Percentiles rank a stretch among this genome's conserved stretches.
phyloP scores from a whole-genome alignment of 2,888 invertebrate species.

The Acanthosepion esculentum region DNA sequence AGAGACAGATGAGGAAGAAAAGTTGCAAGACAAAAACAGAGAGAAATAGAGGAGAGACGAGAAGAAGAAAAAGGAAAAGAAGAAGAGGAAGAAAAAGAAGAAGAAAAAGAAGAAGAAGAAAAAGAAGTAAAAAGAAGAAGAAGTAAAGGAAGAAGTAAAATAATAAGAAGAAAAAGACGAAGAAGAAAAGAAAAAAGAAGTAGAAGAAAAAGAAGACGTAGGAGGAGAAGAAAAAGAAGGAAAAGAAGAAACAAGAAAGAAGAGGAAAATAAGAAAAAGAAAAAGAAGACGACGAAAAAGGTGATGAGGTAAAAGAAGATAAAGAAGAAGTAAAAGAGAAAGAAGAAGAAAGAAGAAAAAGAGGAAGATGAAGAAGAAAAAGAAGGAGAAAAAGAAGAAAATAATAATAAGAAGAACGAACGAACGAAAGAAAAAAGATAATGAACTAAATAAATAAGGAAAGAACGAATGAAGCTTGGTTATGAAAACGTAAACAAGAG shows the following conservation, averaged over 20 bases:
- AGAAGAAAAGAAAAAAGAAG: no score
- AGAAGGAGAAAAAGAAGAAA: neutral
- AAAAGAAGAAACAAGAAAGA: neutral
- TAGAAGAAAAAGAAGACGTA: no score
- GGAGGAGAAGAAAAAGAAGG: neutral
- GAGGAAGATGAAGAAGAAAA: accelerated
- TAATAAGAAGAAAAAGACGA: no score
- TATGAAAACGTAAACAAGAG: neutral
- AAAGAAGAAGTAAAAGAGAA: neutral
- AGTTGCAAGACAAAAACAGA: neutral
- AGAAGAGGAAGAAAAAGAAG: neutral
- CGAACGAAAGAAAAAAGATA: neutral
- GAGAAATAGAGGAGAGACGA: accelerated
- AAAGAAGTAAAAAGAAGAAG: neutral
- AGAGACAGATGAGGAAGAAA: no score
- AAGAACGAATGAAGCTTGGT: neutral
- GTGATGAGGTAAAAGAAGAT: neutral
- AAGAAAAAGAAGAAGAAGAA: neutral
- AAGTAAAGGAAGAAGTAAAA: accelerated
- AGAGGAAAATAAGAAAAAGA: neutral
- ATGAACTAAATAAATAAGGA: neutral
- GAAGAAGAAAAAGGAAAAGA: neutral
- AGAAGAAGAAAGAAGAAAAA: neutral
- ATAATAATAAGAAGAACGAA: neutral
- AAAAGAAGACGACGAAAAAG: accelerated